Percentiles rank a stretch among this genome's conserved stretches.
Evolutionary conservation across 2,797 vertebrate species (phyloP).

Genomic region (Okamejei kenojei): DNA sequence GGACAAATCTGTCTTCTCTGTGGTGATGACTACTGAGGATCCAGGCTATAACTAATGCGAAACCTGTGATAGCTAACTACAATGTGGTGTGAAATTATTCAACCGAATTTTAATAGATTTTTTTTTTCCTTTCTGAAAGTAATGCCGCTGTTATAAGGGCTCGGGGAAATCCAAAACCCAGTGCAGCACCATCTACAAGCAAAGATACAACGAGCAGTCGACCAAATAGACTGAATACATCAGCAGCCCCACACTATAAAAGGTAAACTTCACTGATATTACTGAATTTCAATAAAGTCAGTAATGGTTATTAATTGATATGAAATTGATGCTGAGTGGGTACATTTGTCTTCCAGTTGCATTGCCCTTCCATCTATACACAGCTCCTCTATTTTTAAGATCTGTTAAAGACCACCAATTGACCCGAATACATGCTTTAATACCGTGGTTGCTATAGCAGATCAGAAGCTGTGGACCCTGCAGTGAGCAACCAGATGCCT

Average conservation of each 20-base stretch:
- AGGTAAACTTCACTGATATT: slow-evolving; percentile 52
- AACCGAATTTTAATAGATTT: background rate
- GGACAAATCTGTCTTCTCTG: background rate
- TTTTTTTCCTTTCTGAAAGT: slow-evolving; percentile 52
- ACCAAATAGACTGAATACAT: slow-evolving; percentile 52
- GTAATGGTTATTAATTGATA: too few relatives aligned
- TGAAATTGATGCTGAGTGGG: background rate
- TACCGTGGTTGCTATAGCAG: too few relatives aligned
- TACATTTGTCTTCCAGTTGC: background rate
- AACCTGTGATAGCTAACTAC: too few relatives aligned
- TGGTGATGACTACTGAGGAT: background rate
- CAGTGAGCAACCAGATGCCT: too few relatives aligned
- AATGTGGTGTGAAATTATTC: slow-evolving; percentile 26
- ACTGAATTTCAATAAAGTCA: background rate
- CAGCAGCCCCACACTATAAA: slow-evolving; percentile 52
- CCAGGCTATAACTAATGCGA: background rate
- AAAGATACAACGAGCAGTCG: slow-evolving; percentile 50
- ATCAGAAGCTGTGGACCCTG: too few relatives aligned
- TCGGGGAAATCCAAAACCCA: slow-evolving; percentile 51
- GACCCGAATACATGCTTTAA: too few relatives aligned
- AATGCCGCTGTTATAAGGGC: slow-evolving; percentile 61
- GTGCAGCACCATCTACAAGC: slow-evolving; percentile 47
- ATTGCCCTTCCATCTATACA: too few relatives aligned
- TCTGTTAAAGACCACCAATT: too few relatives aligned
- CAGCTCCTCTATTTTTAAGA: too few relatives aligned